These are phyloP conservation scores for Furcifer pardalis DNA, from an alignment of 2,797 vertebrate genomes.

Conservation along the genomic window DNA sequence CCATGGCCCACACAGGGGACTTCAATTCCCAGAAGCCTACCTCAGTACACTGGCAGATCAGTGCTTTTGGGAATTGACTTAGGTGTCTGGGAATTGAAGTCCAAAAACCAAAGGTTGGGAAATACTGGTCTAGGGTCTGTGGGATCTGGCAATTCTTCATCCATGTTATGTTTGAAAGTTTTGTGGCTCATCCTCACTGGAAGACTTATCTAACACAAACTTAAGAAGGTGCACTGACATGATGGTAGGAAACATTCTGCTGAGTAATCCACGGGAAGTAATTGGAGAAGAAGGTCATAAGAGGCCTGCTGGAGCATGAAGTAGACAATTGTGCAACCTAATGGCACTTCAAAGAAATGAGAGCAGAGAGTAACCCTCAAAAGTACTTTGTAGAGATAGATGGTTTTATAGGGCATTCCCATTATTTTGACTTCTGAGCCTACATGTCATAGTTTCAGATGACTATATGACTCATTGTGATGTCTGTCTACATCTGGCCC, in stretches of 20 bases:
- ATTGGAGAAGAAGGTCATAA: background rate
- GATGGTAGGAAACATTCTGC: background rate
- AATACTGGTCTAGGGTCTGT: no score
- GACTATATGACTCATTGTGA: slow-evolving; percentile 17
- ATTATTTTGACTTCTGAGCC: slow-evolving; percentile 5
- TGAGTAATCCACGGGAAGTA: background rate
- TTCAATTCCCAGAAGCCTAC: no score
- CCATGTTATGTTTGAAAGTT: no score
- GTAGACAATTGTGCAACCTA: background rate
- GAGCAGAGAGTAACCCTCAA: background rate
- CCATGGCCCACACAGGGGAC: no score
- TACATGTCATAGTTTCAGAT: slow-evolving; percentile 8
- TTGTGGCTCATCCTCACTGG: no score
- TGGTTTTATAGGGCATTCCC: background rate
- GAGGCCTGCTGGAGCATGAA: background rate
- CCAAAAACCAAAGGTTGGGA: no score
- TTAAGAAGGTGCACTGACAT: background rate
- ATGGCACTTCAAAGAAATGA: background rate
- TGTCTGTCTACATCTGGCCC: background rate
- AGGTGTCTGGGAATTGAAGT: no score
- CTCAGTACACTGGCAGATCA: no score
- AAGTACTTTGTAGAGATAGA: background rate
- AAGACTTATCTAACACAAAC: no score
- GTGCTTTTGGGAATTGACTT: no score
- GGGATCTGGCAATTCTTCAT: no score